phyloP scores from a whole-genome alignment of 2,888 invertebrate species.

The Platynereis dumerilii region DNA sequence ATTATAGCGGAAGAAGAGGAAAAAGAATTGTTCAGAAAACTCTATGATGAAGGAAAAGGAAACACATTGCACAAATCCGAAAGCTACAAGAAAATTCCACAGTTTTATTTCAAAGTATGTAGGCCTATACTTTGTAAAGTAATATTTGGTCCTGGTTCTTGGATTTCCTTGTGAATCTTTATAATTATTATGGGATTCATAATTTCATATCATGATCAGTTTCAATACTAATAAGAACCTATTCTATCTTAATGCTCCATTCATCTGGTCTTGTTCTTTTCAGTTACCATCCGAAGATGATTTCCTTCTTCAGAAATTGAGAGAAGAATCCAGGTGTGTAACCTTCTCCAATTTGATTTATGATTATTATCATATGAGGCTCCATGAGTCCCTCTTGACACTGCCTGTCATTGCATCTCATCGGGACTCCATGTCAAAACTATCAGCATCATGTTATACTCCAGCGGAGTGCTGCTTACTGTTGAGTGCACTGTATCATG shows the following conservation, averaged over 20 bases:
- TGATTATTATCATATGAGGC: no score
- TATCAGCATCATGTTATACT: no score
- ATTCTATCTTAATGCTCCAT: no score
- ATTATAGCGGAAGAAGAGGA: slow-evolving; percentile 45
- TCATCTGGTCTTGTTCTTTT: no score
- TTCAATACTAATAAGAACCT: no score
- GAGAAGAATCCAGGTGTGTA: slow-evolving; percentile 77
- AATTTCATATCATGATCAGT: neutral
- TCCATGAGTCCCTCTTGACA: no score
- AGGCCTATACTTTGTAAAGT: neutral
- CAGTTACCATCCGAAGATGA: slow-evolving; percentile 78
- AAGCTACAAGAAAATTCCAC: slow-evolving; percentile 51
- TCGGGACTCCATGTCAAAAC: no score
- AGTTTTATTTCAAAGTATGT: slow-evolving; percentile 60
- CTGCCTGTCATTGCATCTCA: no score
- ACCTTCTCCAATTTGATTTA: no score
- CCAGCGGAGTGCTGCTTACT: no score
- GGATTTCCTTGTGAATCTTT: neutral
- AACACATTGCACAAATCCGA: slow-evolving; percentile 15
- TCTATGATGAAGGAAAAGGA: slow-evolving; percentile 57
- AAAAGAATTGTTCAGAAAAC: slow-evolving; percentile 48
- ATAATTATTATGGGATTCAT: neutral
- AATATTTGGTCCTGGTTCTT: neutral
- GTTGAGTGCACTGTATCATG: slow-evolving; percentile 3
- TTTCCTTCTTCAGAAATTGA: slow-evolving; percentile 77